Conservation (phyloP, 2,888 invertebrate genomes). For the Orthosia cruda region DNA sequence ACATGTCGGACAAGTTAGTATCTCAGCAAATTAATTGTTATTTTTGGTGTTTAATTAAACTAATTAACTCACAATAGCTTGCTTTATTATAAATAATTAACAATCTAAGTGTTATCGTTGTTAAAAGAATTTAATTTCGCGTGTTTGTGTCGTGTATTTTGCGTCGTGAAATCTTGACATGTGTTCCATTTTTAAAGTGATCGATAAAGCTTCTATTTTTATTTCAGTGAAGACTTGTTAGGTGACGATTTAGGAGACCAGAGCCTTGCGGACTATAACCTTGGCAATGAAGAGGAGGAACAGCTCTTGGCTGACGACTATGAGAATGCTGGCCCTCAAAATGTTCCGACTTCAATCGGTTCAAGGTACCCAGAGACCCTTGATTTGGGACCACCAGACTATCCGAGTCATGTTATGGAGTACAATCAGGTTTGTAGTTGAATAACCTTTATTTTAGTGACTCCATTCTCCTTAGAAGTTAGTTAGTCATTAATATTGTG, state of each 20-base stretch:
- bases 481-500: conserved; percentile 9
- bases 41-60: conserved; percentile 9
- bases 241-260: conserved; percentile 90
- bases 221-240: conserved; percentile 89
- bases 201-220: conserved; percentile 67
- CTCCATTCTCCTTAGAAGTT: background rate
- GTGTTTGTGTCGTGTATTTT: conserved; percentile 27
- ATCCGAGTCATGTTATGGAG: conserved; percentile 77
- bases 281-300: conserved; percentile 90
- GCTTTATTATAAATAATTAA: background rate
- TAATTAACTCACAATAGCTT: background rate
- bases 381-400: conserved; percentile 80
- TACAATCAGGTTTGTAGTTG: conserved; percentile 77
- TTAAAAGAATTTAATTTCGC: background rate
- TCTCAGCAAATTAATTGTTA: conserved; percentile 51
- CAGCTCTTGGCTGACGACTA: conserved; percentile 89
- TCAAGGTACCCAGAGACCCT: conserved; percentile 74
- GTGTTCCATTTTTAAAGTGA: conserved; percentile 58
- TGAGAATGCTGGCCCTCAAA: conserved; percentile 83
- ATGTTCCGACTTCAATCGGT: conserved; percentile 82
- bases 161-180: conserved; percentile 56
- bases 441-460: background rate
- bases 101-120: background rate
- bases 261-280: conserved; percentile 89
- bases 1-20: conserved; percentile 91